Evolutionary conservation across 2,113 vertebrate genomes (phyloP).

Genomic region (Emydura subglobosa): DNA sequence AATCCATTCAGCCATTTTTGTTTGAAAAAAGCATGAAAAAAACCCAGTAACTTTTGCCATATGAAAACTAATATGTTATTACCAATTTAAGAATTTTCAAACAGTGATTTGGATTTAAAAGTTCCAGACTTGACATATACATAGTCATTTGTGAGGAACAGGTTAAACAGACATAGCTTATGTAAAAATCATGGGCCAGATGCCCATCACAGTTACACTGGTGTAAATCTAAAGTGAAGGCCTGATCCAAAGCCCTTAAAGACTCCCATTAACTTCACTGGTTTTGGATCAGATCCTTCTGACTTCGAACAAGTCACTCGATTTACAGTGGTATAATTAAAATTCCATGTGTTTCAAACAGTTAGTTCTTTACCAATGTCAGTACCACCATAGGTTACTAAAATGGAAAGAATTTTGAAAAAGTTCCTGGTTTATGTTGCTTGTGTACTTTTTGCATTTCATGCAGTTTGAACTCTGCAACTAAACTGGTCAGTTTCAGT

Average conservation of each 20-base stretch:
- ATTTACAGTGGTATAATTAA: not conserved
- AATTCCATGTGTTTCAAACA: not conserved
- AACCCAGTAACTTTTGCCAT: conserved; percentile 6
- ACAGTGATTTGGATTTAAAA: not conserved
- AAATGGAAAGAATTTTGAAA: not conserved
- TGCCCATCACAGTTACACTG: rapidly evolving
- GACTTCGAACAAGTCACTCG: not conserved
- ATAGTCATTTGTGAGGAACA: not conserved
- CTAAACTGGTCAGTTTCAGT: rapidly evolving
- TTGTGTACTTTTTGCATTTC: not conserved
- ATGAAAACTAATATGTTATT: conserved; percentile 51
- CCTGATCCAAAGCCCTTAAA: not conserved
- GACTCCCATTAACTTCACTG: not conserved
- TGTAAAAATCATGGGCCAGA: rapidly evolving
- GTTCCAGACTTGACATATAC: conserved; percentile 12
- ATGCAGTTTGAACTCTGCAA: rapidly evolving
- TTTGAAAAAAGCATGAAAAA: conserved; percentile 35
- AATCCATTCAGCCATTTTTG: conserved; percentile 55
- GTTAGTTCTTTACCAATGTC: not conserved
- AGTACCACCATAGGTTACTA: rapidly evolving
- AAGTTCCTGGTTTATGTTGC: not conserved
- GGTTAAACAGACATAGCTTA: rapidly evolving
- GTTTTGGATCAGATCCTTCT: not conserved
- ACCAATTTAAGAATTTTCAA: not conserved
- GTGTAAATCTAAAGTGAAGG: not conserved